Conservation (phyloP, 2,797 vertebrate species). For the Protosalanx chinensis region DNA sequence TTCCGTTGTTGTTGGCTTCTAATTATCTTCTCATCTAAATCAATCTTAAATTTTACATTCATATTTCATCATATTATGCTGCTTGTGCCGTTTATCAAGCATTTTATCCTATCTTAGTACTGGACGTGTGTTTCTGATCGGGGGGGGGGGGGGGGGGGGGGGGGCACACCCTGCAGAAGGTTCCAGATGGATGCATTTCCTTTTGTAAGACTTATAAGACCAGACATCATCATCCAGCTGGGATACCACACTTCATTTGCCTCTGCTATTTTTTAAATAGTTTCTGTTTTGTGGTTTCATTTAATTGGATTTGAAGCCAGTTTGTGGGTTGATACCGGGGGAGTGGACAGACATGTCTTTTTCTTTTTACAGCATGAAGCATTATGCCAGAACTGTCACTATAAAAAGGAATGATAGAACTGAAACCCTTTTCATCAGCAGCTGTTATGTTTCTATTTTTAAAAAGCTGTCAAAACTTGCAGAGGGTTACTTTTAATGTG, state of each 20-base stretch:
- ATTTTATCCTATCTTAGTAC: no score
- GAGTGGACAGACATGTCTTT: conserved; percentile 10
- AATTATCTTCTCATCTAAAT: no score
- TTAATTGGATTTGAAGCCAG: background rate
- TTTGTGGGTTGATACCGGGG: background rate
- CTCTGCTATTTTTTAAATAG: no score
- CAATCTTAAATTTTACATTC: no score
- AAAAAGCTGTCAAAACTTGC: conserved; percentile 11
- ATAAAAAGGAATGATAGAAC: conserved; percentile 51
- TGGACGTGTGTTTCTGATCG: no score
- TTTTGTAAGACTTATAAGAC: no score
- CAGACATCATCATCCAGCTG: no score
- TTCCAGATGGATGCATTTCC: no score
- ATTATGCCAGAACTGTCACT: conserved; percentile 33
- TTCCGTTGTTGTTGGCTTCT: conserved; percentile 23
- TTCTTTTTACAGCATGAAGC: conserved; percentile 29
- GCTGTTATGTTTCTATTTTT: conserved; percentile 16
- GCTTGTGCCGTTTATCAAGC: no score
- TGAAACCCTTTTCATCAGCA: conserved; percentile 11
- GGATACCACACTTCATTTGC: no score
- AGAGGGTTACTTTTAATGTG: conserved; percentile 6
- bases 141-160: background rate
- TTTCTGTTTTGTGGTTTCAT: background rate
- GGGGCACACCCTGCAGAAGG: no score
- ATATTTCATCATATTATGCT: no score